Percentiles rank a stretch among this genome's conserved stretches.
Evolutionary conservation across 1,140 invertebrate species (phyloP).

Genomic region (Macrobrachium rosenbergii): DNA sequence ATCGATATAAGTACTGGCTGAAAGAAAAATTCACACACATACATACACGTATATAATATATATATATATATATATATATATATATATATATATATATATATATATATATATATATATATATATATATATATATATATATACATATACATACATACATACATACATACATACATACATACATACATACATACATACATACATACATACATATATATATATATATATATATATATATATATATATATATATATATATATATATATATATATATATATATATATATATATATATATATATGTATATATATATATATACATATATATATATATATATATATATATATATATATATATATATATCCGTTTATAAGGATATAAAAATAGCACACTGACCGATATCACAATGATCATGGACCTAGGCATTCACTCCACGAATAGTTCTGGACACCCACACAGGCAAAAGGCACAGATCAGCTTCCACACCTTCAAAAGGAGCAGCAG

Average conservation of each 20-base stretch:
- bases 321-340: conserved; percentile 6
- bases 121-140: conserved; percentile 19
- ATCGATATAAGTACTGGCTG: no score
- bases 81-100: no score
- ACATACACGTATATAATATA: no score
- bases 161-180: neutral
- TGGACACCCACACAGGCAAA: no score
- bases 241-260: conserved; percentile 5
- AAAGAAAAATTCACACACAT: neutral
- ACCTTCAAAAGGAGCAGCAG: no score
- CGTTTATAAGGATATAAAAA: neutral
- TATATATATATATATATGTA: neutral
- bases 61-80: conserved; percentile 8
- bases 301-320: neutral
- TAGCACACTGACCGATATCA: no score
- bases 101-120: conserved; percentile 20
- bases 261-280: neutral
- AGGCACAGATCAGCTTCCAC: no score
- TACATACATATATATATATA: no score
- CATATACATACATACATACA: neutral
- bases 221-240: conserved; percentile 17
- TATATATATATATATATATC: conserved; percentile 24
- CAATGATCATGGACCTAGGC: no score
- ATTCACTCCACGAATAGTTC: no score
- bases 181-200: no score